These are phyloP conservation scores for Fregetta grallaria DNA, from an alignment of 2,113 vertebrate species.

Conservation along the genomic window DNA sequence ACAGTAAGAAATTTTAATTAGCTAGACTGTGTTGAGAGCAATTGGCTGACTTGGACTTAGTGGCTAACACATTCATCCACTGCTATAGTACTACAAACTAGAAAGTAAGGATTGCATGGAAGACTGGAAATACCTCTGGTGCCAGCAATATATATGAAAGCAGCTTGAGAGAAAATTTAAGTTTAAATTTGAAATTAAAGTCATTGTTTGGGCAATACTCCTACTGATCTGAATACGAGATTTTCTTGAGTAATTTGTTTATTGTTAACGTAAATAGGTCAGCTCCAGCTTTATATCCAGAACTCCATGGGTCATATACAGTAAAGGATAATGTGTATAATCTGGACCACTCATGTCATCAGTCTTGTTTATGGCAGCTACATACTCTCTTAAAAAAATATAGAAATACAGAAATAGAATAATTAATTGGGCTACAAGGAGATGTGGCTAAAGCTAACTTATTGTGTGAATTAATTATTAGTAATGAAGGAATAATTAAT, in stretches of 20 bases:
- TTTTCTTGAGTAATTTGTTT: not conserved
- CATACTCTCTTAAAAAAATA: not conserved
- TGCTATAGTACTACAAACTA: not conserved
- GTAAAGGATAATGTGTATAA: not conserved
- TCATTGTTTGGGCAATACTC: not conserved
- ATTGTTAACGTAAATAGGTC: not conserved
- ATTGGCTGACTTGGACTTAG: slow-evolving; percentile 40
- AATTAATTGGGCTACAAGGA: not conserved
- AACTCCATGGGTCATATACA: not conserved
- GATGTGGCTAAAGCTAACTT: not conserved
- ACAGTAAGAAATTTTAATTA: slow-evolving; percentile 56
- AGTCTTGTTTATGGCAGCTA: not conserved
- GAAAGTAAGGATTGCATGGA: not conserved
- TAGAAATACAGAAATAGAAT: not conserved
- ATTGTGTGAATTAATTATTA: not conserved
- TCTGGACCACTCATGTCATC: not conserved
- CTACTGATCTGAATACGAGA: not conserved
- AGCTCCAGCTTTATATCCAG: not conserved
- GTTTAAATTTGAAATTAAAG: not conserved
- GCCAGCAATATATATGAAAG: not conserved
- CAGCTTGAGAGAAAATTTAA: not conserved
- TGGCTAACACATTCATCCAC: not conserved
- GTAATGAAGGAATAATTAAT: not conserved
- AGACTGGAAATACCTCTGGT: not conserved
- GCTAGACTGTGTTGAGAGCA: slow-evolving; percentile 10